Base-by-base conservation (phyloP, 2,888 invertebrate species). In the Pseudanteris insignis region DNA sequence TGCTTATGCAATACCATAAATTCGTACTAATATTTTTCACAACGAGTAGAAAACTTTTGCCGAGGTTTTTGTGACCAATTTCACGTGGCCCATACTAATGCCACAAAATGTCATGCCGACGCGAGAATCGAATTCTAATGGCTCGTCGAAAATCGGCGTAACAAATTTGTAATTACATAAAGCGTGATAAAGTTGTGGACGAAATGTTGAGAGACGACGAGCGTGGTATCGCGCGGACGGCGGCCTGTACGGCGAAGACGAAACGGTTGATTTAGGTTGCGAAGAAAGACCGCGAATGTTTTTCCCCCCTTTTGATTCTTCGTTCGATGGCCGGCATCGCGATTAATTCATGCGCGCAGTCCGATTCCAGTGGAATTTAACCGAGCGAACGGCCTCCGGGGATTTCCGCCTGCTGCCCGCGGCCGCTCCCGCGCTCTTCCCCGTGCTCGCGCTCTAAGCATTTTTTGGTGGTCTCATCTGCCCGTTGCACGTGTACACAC, bases 381-480 rank as follows among this genome's bases (percentile, higher is more conserved):
- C 38, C 53, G 57, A 47, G 54, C 54, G 46, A 55, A 50, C 41
- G 51, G 63, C 55, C 63, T 55, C 59, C 46, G 63, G 63, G 60
- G 59, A 63, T 60, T 63, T 60, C 54, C 59, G 63, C 37, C 63
- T 47, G 48, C 28, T 18, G 18, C 8, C 38, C 44, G 15, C 18
- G 18, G 4, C 38, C 55, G 41, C 30, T 32, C 12, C 9, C 1
- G 25, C 32, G 30, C 50, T n/a, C 26, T 18, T 8, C 26, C 33
- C 37, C 15, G 12, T 43, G 14, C 28, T 36, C 46, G 41, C 53
- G 51, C 57, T 63, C 37, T 30, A 41, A 59, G 59, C 46, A 59
- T 59, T 59, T 63, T 63, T 63, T 55, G 63, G 63, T 47, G 59
- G 54, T 59, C 59, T 51, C 51, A 43, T 51, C 59, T 46, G 29